Evolutionary conservation across 2,888 invertebrate genomes (phyloP), one percentile per base, ranked within the genome.

Genomic region (Calliphora vomitoria): DNA sequence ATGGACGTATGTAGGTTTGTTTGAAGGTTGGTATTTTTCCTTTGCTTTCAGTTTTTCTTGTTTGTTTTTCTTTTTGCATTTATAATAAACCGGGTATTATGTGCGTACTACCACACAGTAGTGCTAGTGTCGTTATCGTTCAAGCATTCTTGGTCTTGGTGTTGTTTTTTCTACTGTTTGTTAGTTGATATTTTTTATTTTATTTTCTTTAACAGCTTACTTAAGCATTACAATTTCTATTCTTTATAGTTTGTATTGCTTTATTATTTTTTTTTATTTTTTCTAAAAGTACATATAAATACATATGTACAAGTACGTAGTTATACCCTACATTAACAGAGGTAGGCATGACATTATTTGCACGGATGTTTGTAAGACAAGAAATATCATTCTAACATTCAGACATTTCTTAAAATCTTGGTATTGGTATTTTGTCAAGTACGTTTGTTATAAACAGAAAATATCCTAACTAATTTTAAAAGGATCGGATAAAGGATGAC

Each of bases 171-270:
- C 15, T 13, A 18, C 25, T 55, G 31, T 41, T 72, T 35, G 44
- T 6, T 18, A 11, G 25, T 31, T 74, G 6, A 2, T 25, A 15
- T 25, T 31, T 8, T 68, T 25, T 25, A 25, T 25, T 62, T 75
- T 64, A 2, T 44, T 58, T 60, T 69, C 15, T 60, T 35, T 35
- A 47, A 60, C 69, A 47, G 79, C 58, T 79, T 58, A 68, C 66
- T 78, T 78, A 20, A 68, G 69, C 69, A 79, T 60, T 60, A 79
- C 35, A 79, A 79, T 60, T 79, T 69, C 18, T 58, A 35, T 69
- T 69, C 50, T 64, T 64, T 53, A 50, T 64, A 47, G 18, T 64
- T 50, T 50, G 10, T 64, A 76, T 50, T 62, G 50, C 50, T 50
- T 62, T 76, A 50, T 76, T 64, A 55, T 20, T 20, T 15, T 55